Evolutionary conservation across 2,113 vertebrate species (phyloP), one percentile per base, ranked within the genome.

Genomic region (Bambusicola thoracicus): DNA sequence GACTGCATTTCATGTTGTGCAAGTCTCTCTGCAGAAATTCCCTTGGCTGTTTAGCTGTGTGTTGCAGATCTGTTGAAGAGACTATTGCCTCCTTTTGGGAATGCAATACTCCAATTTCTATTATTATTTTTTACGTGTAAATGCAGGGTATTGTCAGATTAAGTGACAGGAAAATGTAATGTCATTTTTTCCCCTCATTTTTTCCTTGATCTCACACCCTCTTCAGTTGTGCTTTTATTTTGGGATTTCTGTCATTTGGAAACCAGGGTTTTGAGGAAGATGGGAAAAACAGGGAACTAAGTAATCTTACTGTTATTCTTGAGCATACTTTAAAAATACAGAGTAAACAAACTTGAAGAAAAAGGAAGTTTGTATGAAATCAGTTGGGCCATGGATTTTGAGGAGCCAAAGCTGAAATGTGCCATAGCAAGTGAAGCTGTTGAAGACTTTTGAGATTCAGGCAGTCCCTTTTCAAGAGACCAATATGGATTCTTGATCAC

Each of bases 1-100:
- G 68, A 29, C 56, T 95, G 69, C 24, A n/a, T 89, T 96, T 95
- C 89, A 82, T 56, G 70, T 14, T 30, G 11, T 69, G 66, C 73
- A 78, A 91, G 11, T n/a, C 16, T 8, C 25, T 76, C 49, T 70
- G 0, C 27, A 44, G 24, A 90, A 85, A 58, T 51, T 16, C 46
- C n/a, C 75, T 59, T 5, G 6, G 13, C 41, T 46, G 1, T 59
- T 89, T 49, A 66, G 34, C 27, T 70, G 25, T 84, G 17, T 70
- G 34, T 62, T 46, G 36, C 68, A 75, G 43, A 65, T 11, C 5
- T 73, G 6, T 5, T 48, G n/a, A 77, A 63, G 29, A 62, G 8
- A 55, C 4, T 44, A 16, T 8, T 73, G 8, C 29, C 46, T 91
- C 8, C 10, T 85, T 73, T 81, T 82, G 25, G 78, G 29, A 43